Base-by-base conservation (phyloP, 2,888 invertebrate genomes). In the Stratiomys singularior region DNA sequence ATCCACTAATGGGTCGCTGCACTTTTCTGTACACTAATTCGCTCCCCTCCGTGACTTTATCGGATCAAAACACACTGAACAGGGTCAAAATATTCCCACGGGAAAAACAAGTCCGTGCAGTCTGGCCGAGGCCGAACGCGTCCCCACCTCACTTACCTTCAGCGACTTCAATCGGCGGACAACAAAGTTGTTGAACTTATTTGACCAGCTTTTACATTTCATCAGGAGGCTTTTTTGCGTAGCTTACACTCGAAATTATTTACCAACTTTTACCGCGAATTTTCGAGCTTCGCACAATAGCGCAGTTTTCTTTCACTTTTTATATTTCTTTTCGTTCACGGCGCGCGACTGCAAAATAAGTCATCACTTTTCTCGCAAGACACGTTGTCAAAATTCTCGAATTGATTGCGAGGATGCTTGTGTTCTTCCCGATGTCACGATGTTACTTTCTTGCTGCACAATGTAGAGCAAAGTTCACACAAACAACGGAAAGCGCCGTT, bases 191-290 rank as follows among this genome's bases (percentile, higher is more conserved):
- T 87, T 86, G 84, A 86, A 83, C 85, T 87, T 86, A 83, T 85
- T 85, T 76, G 86, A 86, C 86, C 87, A 86, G 81, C 84, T 86
- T 86, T 86, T 87, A 83, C 86, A 86, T 86, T 86, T 86, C 86
- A 86, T 86, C 82, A 83, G 85, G 84, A 86, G 76, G 66, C 66
- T 67, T 77, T 77, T 66, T 77, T 66, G 63, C 25, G 66, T 4
- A 69, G 7, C 69, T 69, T 21, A 28, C 21, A 72, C 47, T 44
- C 28, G 27, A 47, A 76, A 64, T 64, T 76, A 52, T 52, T 9
- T 18, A 4, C 52, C 4, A 4, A n/a, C 2, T n/a, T 52, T 13
- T 18, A 4, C 4, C 15, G 15, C 52, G n/a, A 9, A 9, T 44
- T 44, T 44, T 13, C 13, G n/a, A n/a, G n/a, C n/a, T n/a, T n/a